phyloP scores from a whole-genome alignment of 2,113 vertebrate genomes.

The Seriola aureovittata region DNA sequence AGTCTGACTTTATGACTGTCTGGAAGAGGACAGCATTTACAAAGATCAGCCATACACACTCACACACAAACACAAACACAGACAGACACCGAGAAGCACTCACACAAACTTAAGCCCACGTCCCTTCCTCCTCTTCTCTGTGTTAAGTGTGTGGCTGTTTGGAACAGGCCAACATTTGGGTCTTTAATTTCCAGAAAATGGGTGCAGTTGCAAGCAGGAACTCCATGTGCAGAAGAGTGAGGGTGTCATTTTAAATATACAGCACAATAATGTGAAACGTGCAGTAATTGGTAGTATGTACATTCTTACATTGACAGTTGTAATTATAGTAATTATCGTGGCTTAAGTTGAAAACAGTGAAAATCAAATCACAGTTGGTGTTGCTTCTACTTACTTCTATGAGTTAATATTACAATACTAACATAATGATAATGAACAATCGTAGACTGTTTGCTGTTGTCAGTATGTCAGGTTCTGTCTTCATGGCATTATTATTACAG shows the following conservation, averaged over 20 bases:
- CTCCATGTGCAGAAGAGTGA: neutral
- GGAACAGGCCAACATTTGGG: slow-evolving; percentile 34
- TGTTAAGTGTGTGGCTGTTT: slow-evolving; percentile 31
- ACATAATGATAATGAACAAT: neutral
- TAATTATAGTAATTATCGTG: slow-evolving; percentile 10
- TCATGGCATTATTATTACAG: neutral
- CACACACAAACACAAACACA: slow-evolving; percentile 16
- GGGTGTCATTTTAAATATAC: neutral
- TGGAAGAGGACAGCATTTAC: slow-evolving; percentile 64
- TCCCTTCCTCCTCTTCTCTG: slow-evolving; percentile 5
- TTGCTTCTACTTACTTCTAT: neutral
- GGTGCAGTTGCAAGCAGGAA: neutral
- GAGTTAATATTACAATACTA: neutral
- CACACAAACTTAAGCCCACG: neutral
- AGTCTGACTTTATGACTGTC: slow-evolving; percentile 79
- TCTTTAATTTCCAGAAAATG: slow-evolving; percentile 23
- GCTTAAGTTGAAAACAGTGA: neutral
- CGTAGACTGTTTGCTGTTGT: neutral
- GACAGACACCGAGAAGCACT: neutral
- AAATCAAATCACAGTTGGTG: neutral
- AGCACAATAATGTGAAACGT: neutral
- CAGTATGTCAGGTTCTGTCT: neutral
- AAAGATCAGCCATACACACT: slow-evolving; percentile 36
- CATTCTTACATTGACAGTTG: slow-evolving; percentile 10
- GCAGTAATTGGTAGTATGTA: neutral